Evolutionary conservation across 2,797 vertebrate species (phyloP).

Genomic region (Masticophis lateralis): DNA sequence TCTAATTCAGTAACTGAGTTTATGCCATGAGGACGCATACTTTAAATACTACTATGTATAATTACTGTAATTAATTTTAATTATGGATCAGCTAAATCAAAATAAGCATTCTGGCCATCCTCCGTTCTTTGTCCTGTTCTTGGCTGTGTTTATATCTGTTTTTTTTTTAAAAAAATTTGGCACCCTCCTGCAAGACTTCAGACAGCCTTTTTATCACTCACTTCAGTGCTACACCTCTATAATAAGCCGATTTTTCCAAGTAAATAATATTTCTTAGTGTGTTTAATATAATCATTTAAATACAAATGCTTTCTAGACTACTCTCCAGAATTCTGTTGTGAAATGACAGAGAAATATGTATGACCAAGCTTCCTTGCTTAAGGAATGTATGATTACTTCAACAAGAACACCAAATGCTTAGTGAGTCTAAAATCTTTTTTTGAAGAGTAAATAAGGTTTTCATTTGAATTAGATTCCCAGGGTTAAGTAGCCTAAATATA

Average conservation of each 20-base stretch:
- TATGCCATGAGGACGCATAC: neutral
- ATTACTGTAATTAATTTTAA: neutral
- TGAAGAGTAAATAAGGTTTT: conserved; percentile 4
- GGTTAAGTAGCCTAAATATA: conserved; percentile 5
- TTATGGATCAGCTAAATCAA: neutral
- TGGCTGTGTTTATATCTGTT: neutral
- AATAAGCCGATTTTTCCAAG: neutral
- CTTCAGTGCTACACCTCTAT: neutral
- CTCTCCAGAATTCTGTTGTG: neutral
- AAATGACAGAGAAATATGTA: neutral
- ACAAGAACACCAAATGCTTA: conserved; percentile 19
- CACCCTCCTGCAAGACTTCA: neutral
- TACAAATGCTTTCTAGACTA: neutral
- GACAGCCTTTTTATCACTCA: neutral
- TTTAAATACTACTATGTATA: neutral
- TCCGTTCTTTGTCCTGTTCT: neutral
- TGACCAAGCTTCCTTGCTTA: neutral
- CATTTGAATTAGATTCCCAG: conserved; percentile 5
- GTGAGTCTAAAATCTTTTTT: neutral
- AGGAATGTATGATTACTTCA: conserved; percentile 1
- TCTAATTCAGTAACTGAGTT: neutral
- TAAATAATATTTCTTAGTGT: neutral
- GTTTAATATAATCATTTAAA: neutral
- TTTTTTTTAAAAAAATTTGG: neutral
- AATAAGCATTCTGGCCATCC: neutral